phyloP scores from a whole-genome alignment of 2,888 invertebrate genomes.

The Noctua janthina region DNA sequence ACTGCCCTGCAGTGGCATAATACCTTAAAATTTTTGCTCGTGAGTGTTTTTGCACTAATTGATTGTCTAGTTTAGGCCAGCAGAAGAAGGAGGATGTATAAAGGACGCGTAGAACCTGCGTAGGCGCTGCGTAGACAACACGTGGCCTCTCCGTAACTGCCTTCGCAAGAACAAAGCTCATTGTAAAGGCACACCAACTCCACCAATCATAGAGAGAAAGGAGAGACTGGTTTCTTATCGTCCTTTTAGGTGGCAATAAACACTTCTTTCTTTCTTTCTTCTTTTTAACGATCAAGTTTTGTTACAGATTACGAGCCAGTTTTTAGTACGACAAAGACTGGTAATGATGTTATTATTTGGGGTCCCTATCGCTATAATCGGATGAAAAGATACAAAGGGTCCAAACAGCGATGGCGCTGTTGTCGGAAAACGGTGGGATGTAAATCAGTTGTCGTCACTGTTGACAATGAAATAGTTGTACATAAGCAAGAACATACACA shows the following conservation, averaged over 20 bases:
- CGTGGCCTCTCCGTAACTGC: not conserved
- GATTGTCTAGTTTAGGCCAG: not conserved
- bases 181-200: not conserved
- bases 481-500: slow-evolving; percentile 43
- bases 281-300: not conserved
- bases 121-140: not conserved
- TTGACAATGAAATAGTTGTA: slow-evolving; percentile 23
- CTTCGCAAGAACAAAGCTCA: not conserved
- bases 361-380: slow-evolving; percentile 43
- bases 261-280: not conserved
- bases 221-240: not conserved
- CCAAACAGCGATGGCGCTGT: slow-evolving; percentile 49
- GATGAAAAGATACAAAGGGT: slow-evolving; percentile 19
- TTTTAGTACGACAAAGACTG: slow-evolving; percentile 26
- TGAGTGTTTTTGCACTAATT: not conserved
- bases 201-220: not conserved
- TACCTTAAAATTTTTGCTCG: not conserved
- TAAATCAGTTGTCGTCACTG: slow-evolving; percentile 27
- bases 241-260: not conserved
- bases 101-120: not conserved
- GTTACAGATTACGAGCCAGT: slow-evolving; percentile 26
- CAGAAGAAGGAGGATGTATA: not conserved
- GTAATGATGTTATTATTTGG: slow-evolving; percentile 30
- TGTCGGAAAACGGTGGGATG: slow-evolving; percentile 16
- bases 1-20: not conserved